A percentile compares a stretch with the other conserved stretches of the same genome.
Evolutionary conservation across 2,888 invertebrate genomes (phyloP).

Genomic region (Stratiomys singularior): DNA sequence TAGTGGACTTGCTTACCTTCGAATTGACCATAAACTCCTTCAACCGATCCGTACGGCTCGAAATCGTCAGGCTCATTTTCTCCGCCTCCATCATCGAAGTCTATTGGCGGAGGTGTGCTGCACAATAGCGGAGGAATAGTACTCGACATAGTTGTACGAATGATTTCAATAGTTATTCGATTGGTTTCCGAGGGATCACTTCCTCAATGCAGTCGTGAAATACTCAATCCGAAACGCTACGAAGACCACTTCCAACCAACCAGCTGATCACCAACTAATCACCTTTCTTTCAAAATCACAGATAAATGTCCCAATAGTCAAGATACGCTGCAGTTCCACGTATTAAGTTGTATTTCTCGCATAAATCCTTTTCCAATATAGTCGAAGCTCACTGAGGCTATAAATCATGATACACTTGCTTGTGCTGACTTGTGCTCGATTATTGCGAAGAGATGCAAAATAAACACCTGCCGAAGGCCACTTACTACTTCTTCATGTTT

Average conservation of each 20-base stretch:
- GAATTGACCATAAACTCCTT: slow-evolving; percentile 50
- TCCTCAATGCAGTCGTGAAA: not conserved
- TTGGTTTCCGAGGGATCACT: not conserved
- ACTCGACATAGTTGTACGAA: slow-evolving; percentile 62
- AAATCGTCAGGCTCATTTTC: slow-evolving; percentile 64
- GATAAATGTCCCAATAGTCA: not conserved
- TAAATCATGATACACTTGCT: slow-evolving; percentile 2
- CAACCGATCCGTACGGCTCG: slow-evolving; percentile 57
- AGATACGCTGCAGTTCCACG: slow-evolving; percentile 31
- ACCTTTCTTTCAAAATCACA: slow-evolving; percentile 11
- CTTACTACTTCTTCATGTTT: slow-evolving; percentile 29
- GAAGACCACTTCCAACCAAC: not conserved
- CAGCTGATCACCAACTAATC: not conserved
- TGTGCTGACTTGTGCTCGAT: not conserved
- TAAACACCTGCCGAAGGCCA: slow-evolving; percentile 43
- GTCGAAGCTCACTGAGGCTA: not conserved
- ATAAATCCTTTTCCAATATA: not conserved
- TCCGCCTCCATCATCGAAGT: slow-evolving; percentile 58
- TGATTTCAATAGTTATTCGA: too few relatives aligned
- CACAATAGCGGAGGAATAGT: slow-evolving; percentile 70
- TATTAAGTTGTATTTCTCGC: slow-evolving; percentile 1
- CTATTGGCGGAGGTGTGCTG: slow-evolving; percentile 70
- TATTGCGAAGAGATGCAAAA: not conserved
- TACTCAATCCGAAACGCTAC: not conserved
- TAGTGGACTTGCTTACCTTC: slow-evolving; percentile 30